A percentile compares a stretch with the other conserved stretches of the same genome.
These are phyloP conservation scores for Morbakka virulenta DNA, from an alignment of 30 jellyfish, hydroid and myxozoan genomes.

Conservation along the genomic window DNA sequence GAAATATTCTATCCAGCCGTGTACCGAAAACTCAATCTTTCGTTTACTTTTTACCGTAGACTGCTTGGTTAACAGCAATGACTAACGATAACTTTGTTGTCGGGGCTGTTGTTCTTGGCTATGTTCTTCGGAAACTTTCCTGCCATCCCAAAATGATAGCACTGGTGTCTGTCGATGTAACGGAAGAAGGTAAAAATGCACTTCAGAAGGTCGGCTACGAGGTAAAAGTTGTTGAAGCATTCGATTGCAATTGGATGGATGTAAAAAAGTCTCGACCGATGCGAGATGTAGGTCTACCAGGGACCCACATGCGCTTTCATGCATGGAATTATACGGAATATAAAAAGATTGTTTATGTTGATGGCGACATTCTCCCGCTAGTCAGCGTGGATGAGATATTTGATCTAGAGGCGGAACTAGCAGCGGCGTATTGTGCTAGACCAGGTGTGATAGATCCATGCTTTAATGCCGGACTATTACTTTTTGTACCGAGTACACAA, in stretches of 20 bases:
- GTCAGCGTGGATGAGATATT: constrained; percentile 78
- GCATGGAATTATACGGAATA: constrained; percentile 93
- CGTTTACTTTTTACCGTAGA: too few relatives aligned
- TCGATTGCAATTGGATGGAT: constrained; percentile 99
- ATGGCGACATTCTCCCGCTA: constrained; percentile 90
- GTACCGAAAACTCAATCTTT: too few relatives aligned
- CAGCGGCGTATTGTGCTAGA: constrained; percentile 89
- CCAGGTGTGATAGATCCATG: constrained; percentile 98
- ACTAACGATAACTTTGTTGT: constrained; percentile 90
- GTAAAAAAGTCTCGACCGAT: constrained; percentile 70
- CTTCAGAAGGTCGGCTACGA: constrained; percentile 83
- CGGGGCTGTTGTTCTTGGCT: constrained; percentile 84
- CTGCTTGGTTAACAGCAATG: constrained; percentile 97
- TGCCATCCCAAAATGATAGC: constrained; percentile 90
- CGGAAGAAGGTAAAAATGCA: constrained; percentile 61
- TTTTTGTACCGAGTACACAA: constrained; percentile 62
- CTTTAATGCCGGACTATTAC: constrained; percentile 91
- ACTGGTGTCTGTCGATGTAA: constrained; percentile 79
- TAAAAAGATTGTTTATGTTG: constrained; percentile 65
- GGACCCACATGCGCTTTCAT: constrained; percentile 96
- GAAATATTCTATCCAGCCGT: too few relatives aligned
- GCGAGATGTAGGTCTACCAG: constrained; percentile 90
- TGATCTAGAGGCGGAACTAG: constrained; percentile 80
- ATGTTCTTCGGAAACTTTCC: constrained; percentile 62
- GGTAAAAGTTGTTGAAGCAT: constrained; percentile 82